Conservation (phyloP, 2,113 vertebrate species). For the Butorides virescens region DNA sequence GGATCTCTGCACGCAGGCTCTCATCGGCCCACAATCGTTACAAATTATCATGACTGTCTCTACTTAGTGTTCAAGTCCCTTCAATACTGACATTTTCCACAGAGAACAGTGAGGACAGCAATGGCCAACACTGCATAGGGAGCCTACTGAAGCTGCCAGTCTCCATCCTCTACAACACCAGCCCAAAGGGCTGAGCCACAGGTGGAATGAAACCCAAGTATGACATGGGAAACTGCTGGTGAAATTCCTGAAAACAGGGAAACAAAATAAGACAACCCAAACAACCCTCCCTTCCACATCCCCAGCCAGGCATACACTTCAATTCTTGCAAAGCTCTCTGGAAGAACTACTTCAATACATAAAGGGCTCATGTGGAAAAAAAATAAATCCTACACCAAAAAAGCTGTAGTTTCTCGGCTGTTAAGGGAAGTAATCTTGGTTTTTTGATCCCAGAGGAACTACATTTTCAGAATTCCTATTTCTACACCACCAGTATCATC, state of each 20-base stretch:
- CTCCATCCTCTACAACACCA: neutral
- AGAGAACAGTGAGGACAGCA: neutral
- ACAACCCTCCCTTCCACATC: neutral
- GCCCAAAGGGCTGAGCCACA: neutral
- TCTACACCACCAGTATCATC: neutral
- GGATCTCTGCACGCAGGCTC: neutral
- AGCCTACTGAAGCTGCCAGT: neutral
- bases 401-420: neutral
- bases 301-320: neutral
- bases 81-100: neutral
- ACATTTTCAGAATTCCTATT: neutral
- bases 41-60: neutral
- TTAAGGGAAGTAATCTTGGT: neutral
- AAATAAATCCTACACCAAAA: neutral
- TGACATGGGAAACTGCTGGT: neutral
- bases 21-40: accelerated
- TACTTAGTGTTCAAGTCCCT: neutral
- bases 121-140: neutral
- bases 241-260: neutral
- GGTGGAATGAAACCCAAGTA: slow-evolving; percentile 16
- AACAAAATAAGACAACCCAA: neutral
- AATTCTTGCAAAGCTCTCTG: neutral
- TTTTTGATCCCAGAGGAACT: neutral
- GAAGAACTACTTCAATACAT: neutral
- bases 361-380: neutral